Conservation (phyloP, 2,888 invertebrate genomes). For the Gisinianus flammeolus region DNA sequence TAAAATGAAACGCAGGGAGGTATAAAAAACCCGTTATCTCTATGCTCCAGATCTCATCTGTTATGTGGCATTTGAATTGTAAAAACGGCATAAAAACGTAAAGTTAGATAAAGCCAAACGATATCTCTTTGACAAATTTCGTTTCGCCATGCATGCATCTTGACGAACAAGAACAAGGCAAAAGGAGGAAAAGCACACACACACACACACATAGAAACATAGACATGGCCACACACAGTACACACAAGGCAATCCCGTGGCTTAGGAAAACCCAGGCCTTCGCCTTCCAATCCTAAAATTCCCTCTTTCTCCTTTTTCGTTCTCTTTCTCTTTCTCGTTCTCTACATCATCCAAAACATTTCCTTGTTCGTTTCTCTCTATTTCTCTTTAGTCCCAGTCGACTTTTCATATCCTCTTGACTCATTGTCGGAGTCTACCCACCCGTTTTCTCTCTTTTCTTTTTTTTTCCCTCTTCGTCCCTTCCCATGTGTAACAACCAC, state of each 20-base stretch:
- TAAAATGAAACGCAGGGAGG: conserved; percentile 42
- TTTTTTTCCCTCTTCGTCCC: conserved; percentile 5
- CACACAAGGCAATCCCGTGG: conserved; percentile 10
- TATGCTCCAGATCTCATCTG: conserved; percentile 45
- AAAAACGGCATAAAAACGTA: conserved; percentile 45
- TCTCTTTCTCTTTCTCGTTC: background rate
- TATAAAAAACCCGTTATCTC: conserved; percentile 47
- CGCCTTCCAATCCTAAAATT: background rate
- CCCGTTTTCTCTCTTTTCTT: background rate
- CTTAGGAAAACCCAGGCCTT: conserved; percentile 2
- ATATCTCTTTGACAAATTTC: conserved; percentile 47
- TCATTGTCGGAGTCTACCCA: background rate
- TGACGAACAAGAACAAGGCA: background rate
- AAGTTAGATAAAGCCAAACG: conserved; percentile 46
- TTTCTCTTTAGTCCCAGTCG: background rate
- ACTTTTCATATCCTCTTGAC: background rate
- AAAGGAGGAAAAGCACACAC: background rate
- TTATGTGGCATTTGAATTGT: conserved; percentile 51
- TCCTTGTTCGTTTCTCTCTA: too few species aligned
- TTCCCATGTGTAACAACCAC: too few species aligned
- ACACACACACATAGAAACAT: background rate
- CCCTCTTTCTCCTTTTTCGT: background rate
- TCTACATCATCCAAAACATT: background rate
- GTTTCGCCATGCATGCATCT: conserved; percentile 26
- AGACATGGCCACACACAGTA: too few species aligned